Base-by-base conservation (phyloP, 2,888 invertebrate genomes). In the Oscheius sp. region DNA sequence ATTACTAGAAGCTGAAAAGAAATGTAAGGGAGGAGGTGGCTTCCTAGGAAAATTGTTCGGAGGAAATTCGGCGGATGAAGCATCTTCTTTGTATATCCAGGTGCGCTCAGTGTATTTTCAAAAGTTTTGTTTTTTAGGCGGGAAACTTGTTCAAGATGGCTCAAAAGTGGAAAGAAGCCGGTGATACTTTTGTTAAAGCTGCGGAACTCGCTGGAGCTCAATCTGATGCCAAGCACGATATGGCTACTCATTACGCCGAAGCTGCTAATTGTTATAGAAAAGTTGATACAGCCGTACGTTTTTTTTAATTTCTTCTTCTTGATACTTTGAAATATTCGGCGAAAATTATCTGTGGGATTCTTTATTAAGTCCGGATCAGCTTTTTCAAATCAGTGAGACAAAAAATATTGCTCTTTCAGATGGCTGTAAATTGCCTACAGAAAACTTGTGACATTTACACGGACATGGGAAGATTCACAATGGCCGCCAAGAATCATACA, bases 101-200 rank as follows among this genome's bases (percentile, higher is more conserved):
- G 86, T 86, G 59, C 21, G 46, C 18, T 18, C n/a, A 13, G 13
- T 21, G 6, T 25, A 49, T 23, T 68, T 23, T 69, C 35, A 16
- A 41, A 41, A 43, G 16, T 55, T 9, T 16, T 35, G 1, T 21
- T 16, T 82, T 95, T 79, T 92, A 96, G 82, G 98, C 97, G 56
- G 99, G 95, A 5, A 99, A 99, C 90, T 92, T 95, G 89, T 99
- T 95, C 91, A 99, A 99, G 92, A 98, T 99, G 95, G 93, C 94
- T n/a, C 99, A 99, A 90, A 95, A 96, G 88, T 99, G 99, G 99
- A 92, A 93, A 59, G 93, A 93, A 79, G 98, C 97, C 1, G 99
- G 98, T 0, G 93, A 94, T 88, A 95, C 97, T 13, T 99, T 99
- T 90, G 94, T 94, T 85, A 93, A 93, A 88, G 95, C 96, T 9